phyloP scores from a whole-genome alignment of 2,113 vertebrate genomes.

The Epinephelus lanceolatus region DNA sequence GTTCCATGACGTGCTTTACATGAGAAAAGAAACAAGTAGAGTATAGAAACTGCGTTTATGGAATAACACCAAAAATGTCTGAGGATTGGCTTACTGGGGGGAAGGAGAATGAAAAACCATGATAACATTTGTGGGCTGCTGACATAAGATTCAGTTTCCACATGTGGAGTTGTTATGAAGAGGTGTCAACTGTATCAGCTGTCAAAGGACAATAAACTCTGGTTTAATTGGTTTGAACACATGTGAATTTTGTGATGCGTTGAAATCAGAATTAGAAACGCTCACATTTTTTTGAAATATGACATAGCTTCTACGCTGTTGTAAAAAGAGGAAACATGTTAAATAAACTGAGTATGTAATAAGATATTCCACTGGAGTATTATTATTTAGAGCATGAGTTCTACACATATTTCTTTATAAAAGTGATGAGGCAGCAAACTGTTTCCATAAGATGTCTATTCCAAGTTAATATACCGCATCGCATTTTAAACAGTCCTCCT shows the following conservation, averaged over 20 bases:
- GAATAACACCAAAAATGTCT: background rate
- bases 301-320: background rate
- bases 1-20: background rate
- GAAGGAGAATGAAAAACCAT: constrained; percentile 1
- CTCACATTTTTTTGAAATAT: background rate
- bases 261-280: background rate
- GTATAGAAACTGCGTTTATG: background rate
- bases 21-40: background rate
- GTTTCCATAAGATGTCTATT: background rate
- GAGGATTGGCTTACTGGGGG: background rate
- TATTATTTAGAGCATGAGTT: background rate
- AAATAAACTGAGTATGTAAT: background rate
- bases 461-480: background rate
- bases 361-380: background rate
- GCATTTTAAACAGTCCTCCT: background rate
- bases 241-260: background rate
- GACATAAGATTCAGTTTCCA: constrained; percentile 20
- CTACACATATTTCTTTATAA: background rate
- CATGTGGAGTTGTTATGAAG: background rate
- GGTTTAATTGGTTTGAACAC: background rate
- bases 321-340: background rate
- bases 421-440: background rate
- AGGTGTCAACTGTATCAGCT: background rate
- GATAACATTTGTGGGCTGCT: constrained; percentile 4
- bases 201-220: constrained; percentile 14